Conservation (phyloP, 2,888 invertebrate genomes). For the Caenorhabditis angaria region DNA sequence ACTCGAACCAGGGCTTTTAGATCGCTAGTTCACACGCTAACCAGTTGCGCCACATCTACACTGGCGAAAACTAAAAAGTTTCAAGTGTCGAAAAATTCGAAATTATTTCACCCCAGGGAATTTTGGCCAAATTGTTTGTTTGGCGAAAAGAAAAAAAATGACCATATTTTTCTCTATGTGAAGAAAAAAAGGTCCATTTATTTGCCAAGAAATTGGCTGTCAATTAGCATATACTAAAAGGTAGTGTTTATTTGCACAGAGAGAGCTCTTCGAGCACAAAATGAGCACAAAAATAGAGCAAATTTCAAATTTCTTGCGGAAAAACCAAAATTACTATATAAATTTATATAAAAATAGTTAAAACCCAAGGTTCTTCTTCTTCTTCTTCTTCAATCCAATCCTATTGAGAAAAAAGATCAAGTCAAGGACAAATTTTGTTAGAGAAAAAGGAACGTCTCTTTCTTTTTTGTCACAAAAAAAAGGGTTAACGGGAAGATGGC, state of each 20-base stretch:
- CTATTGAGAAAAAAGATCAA: neutral
- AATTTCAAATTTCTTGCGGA: neutral
- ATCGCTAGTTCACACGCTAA: no score
- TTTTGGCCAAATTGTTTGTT: neutral
- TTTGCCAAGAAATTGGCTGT: neutral
- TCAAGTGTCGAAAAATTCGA: neutral
- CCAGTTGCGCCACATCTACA: neutral
- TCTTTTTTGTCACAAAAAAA: neutral
- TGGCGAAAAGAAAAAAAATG: neutral
- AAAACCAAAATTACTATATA: neutral
- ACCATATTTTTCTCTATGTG: neutral
- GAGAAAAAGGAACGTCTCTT: neutral
- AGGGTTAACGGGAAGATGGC: neutral
- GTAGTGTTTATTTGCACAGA: no score
- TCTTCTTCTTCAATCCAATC: neutral
- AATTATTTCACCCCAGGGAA: neutral
- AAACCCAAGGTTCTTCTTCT: neutral
- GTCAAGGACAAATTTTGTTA: neutral
- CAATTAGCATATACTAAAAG: constrained; percentile 4
- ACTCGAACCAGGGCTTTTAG: no score
- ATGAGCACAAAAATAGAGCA: no score
- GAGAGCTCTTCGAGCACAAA: no score
- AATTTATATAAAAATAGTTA: neutral
- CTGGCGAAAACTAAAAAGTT: neutral
- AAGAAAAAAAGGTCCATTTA: neutral